phyloP scores from a whole-genome alignment of 2,113 vertebrate genomes.

The Scomber scombrus region DNA sequence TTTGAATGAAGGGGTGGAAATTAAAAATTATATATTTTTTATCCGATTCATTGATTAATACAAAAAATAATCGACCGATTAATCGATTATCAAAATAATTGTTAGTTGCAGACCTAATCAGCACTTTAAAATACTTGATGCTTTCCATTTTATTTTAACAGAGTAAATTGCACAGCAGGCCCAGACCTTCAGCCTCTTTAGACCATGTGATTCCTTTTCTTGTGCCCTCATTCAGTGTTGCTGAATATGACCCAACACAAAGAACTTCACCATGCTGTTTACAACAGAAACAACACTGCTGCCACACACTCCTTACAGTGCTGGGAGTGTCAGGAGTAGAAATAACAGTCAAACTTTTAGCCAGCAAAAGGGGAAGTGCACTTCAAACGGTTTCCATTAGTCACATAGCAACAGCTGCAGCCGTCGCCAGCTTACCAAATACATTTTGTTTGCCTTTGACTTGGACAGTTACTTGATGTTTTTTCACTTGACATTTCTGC shows the following conservation, averaged over 20 bases:
- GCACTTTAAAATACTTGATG: background rate
- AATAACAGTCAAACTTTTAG: conserved; percentile 56
- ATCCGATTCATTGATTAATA: no score
- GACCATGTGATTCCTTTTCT: background rate
- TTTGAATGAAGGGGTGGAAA: no score
- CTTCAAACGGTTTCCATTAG: conserved; percentile 70
- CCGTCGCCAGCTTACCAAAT: conserved; percentile 29
- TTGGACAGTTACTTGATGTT: conserved; percentile 14
- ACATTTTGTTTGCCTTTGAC: conserved; percentile 23
- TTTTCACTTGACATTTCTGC: conserved; percentile 46
- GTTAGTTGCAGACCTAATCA: no score
- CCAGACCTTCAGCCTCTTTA: background rate
- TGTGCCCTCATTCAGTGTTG: conserved; percentile 45
- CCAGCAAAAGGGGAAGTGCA: conserved; percentile 58
- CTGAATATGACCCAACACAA: conserved; percentile 28
- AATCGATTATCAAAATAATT: no score
- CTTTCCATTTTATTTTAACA: conserved; percentile 9
- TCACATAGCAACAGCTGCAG: conserved; percentile 70
- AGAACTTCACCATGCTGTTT: conserved; percentile 42
- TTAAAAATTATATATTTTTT: no score
- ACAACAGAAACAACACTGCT: conserved; percentile 24
- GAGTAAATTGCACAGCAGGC: background rate
- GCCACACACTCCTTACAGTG: conserved; percentile 23
- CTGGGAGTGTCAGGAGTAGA: conserved; percentile 22
- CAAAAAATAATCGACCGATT: no score